A percentile compares a stretch with the other conserved stretches of the same genome.
These are phyloP conservation scores for Peribatodes rhomboidaria DNA, from an alignment of 2,888 invertebrate genomes.

Conservation along the genomic window DNA sequence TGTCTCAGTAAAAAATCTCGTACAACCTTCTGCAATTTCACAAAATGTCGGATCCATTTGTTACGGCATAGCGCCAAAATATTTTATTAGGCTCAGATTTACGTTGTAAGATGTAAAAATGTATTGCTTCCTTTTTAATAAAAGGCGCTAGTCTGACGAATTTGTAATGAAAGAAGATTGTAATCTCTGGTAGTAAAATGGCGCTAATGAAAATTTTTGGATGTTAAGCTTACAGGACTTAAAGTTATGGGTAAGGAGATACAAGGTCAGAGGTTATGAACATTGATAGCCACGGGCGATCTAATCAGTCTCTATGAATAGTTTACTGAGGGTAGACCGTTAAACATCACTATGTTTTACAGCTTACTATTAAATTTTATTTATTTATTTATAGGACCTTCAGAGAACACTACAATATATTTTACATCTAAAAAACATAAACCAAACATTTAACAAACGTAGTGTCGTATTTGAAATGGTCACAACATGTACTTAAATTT, in stretches of 20 bases:
- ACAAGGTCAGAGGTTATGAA: neutral
- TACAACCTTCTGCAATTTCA: slow-evolving; percentile 1
- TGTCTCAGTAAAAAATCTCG: slow-evolving; percentile 4
- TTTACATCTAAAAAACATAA: too few species aligned
- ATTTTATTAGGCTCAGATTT: slow-evolving; percentile 27
- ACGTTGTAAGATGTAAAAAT: slow-evolving; percentile 28
- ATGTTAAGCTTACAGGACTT: neutral
- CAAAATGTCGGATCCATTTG: slow-evolving; percentile 6
- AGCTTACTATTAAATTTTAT: too few species aligned
- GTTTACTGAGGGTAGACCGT: neutral
- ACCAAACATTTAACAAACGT: too few species aligned
- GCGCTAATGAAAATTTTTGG: slow-evolving; percentile 24
- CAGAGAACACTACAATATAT: too few species aligned
- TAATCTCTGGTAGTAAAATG: slow-evolving; percentile 29
- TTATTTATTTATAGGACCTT: too few species aligned
- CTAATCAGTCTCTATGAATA: neutral
- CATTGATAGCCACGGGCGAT: neutral
- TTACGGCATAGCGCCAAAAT: slow-evolving; percentile 12
- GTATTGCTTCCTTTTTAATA: slow-evolving; percentile 36
- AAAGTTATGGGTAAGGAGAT: neutral
- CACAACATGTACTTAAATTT: too few species aligned
- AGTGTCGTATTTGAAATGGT: too few species aligned
- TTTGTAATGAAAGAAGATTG: slow-evolving; percentile 31
- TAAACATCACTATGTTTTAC: neutral
- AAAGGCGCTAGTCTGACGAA: slow-evolving; percentile 27